Evolutionary conservation across 2,113 vertebrate genomes (phyloP).

Genomic region (Microcebus murinus): DNA sequence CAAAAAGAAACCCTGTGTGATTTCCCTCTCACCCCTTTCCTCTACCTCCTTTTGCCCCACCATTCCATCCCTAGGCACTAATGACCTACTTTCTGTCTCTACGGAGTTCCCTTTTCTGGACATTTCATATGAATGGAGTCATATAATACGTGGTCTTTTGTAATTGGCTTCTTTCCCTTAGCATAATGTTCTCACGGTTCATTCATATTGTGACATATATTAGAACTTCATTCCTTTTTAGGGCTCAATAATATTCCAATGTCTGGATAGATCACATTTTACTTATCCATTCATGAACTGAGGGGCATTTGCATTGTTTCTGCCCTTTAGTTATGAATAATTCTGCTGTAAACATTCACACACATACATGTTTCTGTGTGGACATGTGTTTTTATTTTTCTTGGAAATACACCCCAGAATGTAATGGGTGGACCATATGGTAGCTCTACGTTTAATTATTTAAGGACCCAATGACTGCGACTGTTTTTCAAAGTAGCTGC

Average conservation of each 20-base stretch:
- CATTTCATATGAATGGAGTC: background rate
- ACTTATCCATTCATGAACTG: background rate
- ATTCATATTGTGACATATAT: too few relatives aligned
- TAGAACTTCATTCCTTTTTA: background rate
- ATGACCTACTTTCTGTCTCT: too few relatives aligned
- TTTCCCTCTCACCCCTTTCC: background rate
- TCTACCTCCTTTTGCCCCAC: background rate
- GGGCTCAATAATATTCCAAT: background rate
- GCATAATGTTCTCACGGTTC: background rate
- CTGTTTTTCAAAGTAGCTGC: background rate
- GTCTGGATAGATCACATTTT: background rate
- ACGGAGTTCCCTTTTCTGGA: background rate
- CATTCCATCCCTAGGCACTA: background rate
- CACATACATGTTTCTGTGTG: background rate
- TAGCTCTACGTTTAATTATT: background rate
- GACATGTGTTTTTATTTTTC: background rate
- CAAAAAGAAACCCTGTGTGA: background rate
- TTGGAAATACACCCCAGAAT: background rate
- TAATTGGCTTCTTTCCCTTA: background rate
- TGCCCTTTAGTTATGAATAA: background rate
- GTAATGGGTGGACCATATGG: background rate
- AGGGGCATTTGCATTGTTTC: background rate
- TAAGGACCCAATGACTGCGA: background rate
- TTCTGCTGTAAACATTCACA: background rate
- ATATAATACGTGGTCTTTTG: background rate